Evolutionary conservation across 2,797 vertebrate genomes (phyloP).

Genomic region (Trachops cirrhosus): DNA sequence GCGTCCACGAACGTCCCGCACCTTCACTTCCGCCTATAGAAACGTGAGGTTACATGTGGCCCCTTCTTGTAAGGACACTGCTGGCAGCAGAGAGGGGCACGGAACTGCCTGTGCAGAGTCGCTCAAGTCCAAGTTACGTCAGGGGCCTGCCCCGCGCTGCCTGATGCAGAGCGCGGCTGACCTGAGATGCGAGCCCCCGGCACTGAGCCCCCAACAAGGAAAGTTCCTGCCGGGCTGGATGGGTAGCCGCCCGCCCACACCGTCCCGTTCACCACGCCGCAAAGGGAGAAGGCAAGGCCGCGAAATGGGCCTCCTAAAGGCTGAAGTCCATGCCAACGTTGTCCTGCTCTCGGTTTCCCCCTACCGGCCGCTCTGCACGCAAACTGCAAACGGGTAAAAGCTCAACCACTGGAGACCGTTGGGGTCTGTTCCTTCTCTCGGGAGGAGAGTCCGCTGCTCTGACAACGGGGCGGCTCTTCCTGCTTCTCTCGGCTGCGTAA

Average conservation of each 20-base stretch:
- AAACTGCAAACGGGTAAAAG: not conserved
- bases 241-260: not conserved
- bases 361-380: not conserved
- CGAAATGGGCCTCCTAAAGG: not conserved
- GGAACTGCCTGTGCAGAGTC: not conserved
- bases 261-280: not conserved
- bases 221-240: not conserved
- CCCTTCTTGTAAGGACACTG: not conserved
- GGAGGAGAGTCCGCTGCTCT: not conserved
- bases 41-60: not conserved
- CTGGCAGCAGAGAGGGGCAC: not conserved
- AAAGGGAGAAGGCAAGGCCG: not conserved
- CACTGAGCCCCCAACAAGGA: not conserved
- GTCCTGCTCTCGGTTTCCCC: not conserved
- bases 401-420: not conserved
- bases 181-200: not conserved
- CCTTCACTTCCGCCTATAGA: not conserved
- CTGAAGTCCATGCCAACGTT: fast-evolving
- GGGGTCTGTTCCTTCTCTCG: not conserved
- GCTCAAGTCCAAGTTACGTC: not conserved
- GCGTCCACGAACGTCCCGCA: not conserved
- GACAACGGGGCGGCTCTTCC: not conserved
- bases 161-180: not conserved
- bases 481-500: not conserved
- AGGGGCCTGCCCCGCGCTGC: not conserved